A percentile compares a stretch with the other conserved stretches of the same genome.
Evolutionary conservation across 1,140 invertebrate genomes (phyloP).

Genomic region (Ditylenchus dipsaci): DNA sequence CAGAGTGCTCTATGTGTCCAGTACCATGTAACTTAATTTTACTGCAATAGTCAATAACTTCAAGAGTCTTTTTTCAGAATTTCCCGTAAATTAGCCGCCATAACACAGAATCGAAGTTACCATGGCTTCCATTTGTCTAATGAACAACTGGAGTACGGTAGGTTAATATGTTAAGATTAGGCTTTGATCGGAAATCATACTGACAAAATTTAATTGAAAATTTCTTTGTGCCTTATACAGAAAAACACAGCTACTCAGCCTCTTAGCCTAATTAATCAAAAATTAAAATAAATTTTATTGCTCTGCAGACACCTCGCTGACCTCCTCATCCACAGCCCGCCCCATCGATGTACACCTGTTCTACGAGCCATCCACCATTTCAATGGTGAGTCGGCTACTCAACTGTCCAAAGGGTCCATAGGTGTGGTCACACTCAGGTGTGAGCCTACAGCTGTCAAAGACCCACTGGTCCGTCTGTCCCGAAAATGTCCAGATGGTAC

Average conservation of each 20-base stretch:
- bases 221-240: too few relatives aligned
- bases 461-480: constrained; percentile 57
- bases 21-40: constrained; percentile 19
- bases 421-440: constrained; percentile 64
- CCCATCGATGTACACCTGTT: constrained; percentile 48
- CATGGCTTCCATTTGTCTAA: constrained; percentile 31
- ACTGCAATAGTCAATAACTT: neutral
- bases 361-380: constrained; percentile 47
- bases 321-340: constrained; percentile 2
- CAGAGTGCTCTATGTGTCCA: constrained; percentile 17
- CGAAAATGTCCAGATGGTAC: constrained; percentile 66
- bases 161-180: too few relatives aligned
- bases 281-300: neutral
- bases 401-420: constrained; percentile 64
- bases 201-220: too few relatives aligned
- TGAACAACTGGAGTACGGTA: constrained; percentile 46
- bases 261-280: too few relatives aligned
- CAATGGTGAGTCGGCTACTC: constrained; percentile 49
- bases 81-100: constrained; percentile 30
- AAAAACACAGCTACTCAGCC: too few relatives aligned
- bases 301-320: constrained; percentile 10
- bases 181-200: too few relatives aligned
- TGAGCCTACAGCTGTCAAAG: constrained; percentile 35
- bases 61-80: constrained; percentile 29
- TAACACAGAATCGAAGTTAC: constrained; percentile 36